phyloP scores from a whole-genome alignment of 2,797 vertebrate genomes.

The Crenuchus spilurus region DNA sequence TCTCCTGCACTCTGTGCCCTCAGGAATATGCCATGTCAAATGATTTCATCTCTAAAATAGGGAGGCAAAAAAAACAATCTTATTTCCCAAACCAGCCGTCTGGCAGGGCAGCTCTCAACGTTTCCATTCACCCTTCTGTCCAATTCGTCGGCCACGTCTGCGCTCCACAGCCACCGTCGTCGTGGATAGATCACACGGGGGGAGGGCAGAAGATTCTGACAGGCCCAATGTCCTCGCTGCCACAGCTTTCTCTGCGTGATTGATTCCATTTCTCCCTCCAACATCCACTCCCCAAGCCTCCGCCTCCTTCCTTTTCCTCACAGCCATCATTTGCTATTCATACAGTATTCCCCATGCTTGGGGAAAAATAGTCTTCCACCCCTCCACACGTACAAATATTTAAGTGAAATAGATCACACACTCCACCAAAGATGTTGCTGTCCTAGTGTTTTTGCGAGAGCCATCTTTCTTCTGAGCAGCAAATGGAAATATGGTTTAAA shows the following conservation, averaged over 20 bases:
- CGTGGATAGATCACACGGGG: constrained; percentile 57
- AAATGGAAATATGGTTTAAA: constrained; percentile 12
- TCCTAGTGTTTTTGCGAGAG: constrained; percentile 27
- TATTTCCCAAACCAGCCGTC: constrained; percentile 59
- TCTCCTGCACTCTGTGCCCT: constrained; percentile 53
- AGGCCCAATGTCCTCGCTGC: constrained; percentile 60
- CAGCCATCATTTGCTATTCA: constrained; percentile 54
- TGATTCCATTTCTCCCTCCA: constrained; percentile 65
- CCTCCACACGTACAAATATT: constrained; percentile 39
- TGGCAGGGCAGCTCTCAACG: constrained; percentile 60
- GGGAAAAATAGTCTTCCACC: constrained; percentile 27
- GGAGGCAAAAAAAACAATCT: constrained; percentile 56
- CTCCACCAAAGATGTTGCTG: constrained; percentile 25
- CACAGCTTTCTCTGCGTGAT: constrained; percentile 49
- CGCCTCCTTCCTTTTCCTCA: constrained; percentile 40
- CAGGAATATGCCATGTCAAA: constrained; percentile 71
- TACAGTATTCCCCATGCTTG: constrained; percentile 44
- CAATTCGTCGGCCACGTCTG: constrained; percentile 57
- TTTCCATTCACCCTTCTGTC: constrained; percentile 59
- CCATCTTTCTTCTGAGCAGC: background rate
- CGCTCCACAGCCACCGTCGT: constrained; percentile 45
- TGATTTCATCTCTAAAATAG: constrained; percentile 59
- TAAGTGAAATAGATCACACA: constrained; percentile 59
- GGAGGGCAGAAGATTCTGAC: constrained; percentile 53
- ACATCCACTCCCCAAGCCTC: constrained; percentile 45